A percentile compares a stretch with the other conserved stretches of the same genome.
Conservation (phyloP, 2,113 vertebrate species). For the Microcebus ravelobensis region DNA sequence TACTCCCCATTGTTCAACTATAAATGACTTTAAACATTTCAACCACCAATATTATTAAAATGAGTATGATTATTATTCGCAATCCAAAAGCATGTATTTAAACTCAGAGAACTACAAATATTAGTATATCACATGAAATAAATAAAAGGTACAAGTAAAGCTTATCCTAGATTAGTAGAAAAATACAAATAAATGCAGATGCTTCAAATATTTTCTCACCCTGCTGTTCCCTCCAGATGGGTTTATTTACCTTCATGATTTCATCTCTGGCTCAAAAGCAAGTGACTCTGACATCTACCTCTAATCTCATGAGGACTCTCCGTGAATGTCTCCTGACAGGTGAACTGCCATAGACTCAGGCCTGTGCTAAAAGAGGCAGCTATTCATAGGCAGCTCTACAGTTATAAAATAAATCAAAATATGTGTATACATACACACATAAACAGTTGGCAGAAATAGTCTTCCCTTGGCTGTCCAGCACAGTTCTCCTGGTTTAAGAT, state of each 20-base stretch:
- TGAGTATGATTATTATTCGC: background rate
- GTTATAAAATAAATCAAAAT: background rate
- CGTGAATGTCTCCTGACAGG: background rate
- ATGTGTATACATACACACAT: fast-evolving
- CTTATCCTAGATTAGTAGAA: background rate
- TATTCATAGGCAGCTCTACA: background rate
- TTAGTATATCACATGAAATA: background rate
- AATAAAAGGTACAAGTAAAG: background rate
- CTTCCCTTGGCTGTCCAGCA: fast-evolving
- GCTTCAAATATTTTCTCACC: background rate
- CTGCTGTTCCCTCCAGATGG: background rate
- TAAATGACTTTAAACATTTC: background rate
- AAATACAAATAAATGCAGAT: background rate
- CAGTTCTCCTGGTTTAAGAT: fast-evolving
- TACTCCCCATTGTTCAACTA: background rate
- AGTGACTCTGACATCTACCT: background rate
- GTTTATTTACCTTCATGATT: background rate
- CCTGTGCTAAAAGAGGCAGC: background rate
- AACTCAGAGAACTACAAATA: background rate
- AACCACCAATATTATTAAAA: background rate
- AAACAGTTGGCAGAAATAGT: background rate
- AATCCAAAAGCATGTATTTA: background rate
- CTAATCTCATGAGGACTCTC: background rate
- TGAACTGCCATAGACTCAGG: background rate
- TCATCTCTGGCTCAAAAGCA: background rate